Conservation (phyloP, 2,113 vertebrate species). For the Alexandromys fortis region DNA sequence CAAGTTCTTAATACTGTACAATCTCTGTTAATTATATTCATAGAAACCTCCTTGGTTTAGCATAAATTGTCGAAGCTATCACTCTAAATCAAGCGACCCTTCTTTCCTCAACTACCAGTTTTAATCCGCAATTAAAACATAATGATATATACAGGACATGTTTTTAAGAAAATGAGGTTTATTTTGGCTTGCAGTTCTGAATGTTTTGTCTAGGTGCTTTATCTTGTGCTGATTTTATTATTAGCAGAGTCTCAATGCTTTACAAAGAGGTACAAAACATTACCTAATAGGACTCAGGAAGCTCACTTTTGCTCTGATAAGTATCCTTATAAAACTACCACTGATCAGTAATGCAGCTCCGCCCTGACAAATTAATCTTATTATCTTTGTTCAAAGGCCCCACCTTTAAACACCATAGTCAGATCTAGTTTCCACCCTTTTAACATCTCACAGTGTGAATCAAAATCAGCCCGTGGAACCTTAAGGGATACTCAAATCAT, state of each 20-base stretch:
- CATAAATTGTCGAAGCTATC: background rate
- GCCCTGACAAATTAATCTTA: background rate
- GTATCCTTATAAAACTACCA: background rate
- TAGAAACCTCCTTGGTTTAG: background rate
- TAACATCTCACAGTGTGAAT: background rate
- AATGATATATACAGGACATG: background rate
- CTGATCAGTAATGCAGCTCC: background rate
- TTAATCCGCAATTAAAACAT: background rate
- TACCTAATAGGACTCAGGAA: background rate
- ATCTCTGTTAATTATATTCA: background rate
- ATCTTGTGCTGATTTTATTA: background rate
- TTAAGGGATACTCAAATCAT: background rate
- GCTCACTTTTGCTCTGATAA: background rate
- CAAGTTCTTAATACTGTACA: background rate
- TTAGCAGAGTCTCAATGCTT: background rate
- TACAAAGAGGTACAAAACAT: background rate
- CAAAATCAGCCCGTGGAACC: background rate
- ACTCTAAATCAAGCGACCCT: background rate
- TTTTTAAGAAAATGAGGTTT: background rate
- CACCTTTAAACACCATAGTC: background rate
- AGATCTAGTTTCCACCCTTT: background rate
- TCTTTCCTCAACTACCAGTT: background rate
- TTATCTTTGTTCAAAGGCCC: background rate
- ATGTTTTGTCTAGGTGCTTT: background rate
- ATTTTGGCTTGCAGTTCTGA: background rate